phyloP scores from a whole-genome alignment of 1,140 invertebrate species.

The Eriosoma lanigerum region DNA sequence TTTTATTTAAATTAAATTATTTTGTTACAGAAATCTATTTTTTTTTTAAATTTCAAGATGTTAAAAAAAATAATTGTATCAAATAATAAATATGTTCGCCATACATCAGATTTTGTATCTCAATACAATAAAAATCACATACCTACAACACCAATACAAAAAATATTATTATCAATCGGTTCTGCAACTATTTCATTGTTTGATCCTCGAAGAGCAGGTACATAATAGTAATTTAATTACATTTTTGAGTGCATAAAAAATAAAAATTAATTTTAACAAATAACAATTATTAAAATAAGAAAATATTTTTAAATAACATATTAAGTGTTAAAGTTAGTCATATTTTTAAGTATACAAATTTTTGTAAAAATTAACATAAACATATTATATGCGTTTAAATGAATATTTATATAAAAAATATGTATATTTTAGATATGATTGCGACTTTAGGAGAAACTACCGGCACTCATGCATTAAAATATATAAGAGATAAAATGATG shows the following conservation, averaged over 20 bases:
- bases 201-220: slow-evolving; percentile 66
- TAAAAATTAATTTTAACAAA: no score
- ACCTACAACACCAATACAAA: slow-evolving; percentile 72
- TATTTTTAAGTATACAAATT: neutral
- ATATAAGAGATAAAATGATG: slow-evolving; percentile 70
- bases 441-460: slow-evolving; percentile 90
- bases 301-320: no score
- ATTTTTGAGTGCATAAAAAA: no score
- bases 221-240: neutral
- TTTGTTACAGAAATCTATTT: no score
- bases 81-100: neutral
- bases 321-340: no score
- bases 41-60: neutral
- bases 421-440: slow-evolving; percentile 76
- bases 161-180: slow-evolving; percentile 72
- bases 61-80: slow-evolving; percentile 6
- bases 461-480: slow-evolving; percentile 69
- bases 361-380: no score
- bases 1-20: no score
- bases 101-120: slow-evolving; percentile 58
- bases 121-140: slow-evolving; percentile 69
- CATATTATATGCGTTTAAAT: no score
- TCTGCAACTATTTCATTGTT: slow-evolving; percentile 74
- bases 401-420: neutral
- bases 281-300: no score